phyloP scores from a whole-genome alignment of 2,113 vertebrate species.

The Ictidomys tridecemlineatus region DNA sequence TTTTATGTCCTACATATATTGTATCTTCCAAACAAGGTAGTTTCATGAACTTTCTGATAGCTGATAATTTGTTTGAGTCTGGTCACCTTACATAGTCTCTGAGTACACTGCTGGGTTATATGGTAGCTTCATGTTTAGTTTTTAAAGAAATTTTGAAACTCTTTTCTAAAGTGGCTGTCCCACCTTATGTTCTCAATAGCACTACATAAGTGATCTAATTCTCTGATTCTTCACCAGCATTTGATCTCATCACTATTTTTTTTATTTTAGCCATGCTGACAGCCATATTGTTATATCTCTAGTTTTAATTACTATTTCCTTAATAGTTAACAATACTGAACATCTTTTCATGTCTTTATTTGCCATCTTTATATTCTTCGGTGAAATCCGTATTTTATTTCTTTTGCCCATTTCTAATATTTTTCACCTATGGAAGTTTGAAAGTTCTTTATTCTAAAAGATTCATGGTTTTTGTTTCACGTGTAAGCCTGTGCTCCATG shows the following conservation, averaged over 20 bases:
- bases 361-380: background rate
- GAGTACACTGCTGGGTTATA: background rate
- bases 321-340: background rate
- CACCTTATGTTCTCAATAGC: background rate
- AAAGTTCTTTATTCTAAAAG: constrained; percentile 15
- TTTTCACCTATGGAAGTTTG: background rate
- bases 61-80: background rate
- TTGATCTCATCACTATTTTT: background rate
- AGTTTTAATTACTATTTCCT: constrained; percentile 20
- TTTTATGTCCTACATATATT: background rate
- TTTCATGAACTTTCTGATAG: background rate
- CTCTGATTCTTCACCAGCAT: background rate
- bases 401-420: constrained; percentile 11
- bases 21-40: background rate
- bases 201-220: background rate
- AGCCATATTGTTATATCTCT: background rate
- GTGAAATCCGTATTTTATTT: background rate
- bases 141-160: background rate
- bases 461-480: constrained; percentile 45
- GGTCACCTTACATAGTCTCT: background rate
- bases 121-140: background rate
- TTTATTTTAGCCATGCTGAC: background rate
- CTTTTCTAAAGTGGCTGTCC: background rate
- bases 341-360: background rate
- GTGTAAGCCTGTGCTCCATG: background rate